These are phyloP conservation scores for Hylomyscus alleni DNA, from an alignment of 2,797 vertebrate genomes.

Conservation along the genomic window DNA sequence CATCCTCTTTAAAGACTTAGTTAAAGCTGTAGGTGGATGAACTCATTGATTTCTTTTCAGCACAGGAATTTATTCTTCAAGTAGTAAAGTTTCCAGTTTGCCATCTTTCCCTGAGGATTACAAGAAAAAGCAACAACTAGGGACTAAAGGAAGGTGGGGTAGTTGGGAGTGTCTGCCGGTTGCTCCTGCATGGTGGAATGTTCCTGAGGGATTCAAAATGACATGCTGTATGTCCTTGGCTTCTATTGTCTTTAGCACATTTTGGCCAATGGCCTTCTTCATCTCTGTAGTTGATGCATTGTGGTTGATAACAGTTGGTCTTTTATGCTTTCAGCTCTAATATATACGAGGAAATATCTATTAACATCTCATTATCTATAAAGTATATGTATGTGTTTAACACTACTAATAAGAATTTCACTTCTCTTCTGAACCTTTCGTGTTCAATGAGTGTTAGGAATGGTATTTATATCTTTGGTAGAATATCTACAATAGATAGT, in stretches of 20 bases:
- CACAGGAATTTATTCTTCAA: neutral
- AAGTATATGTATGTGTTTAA: neutral
- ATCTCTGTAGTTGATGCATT: neutral
- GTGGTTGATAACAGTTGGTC: conserved; percentile 9
- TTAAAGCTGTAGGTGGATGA: neutral
- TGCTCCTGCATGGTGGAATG: neutral
- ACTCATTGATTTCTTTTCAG: neutral
- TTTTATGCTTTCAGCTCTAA: neutral
- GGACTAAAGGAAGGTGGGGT: neutral
- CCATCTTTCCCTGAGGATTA: conserved; percentile 11
- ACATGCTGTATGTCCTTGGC: neutral
- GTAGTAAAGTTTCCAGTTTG: neutral
- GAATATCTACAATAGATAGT: neutral
- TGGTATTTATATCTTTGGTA: neutral
- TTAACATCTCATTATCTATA: neutral
- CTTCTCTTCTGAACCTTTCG: conserved; percentile 22
- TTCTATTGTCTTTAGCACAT: neutral
- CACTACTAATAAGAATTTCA: neutral
- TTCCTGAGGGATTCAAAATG: neutral
- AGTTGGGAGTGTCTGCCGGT: neutral
- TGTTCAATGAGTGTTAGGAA: neutral
- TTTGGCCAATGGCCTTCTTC: neutral
- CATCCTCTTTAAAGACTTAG: neutral
- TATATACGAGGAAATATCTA: conserved; percentile 41
- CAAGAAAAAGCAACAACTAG: neutral